Evolutionary conservation across 1,140 invertebrate genomes (phyloP).

Genomic region (Charaxes varanes): DNA sequence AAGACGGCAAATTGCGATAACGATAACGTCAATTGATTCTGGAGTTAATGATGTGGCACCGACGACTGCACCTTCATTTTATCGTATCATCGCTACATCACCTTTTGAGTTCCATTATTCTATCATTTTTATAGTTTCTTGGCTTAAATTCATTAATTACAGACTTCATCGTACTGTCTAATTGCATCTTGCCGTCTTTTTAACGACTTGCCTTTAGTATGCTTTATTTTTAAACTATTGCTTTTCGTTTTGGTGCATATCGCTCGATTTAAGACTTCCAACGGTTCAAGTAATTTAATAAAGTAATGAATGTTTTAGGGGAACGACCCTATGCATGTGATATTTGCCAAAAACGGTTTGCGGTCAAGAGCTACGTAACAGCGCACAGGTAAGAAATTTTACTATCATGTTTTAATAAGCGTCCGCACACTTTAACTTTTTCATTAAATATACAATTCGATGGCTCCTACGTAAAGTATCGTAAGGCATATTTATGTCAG

Average conservation of each 20-base stretch:
- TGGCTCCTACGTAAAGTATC: no score
- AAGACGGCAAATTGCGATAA: slow-evolving; percentile 70
- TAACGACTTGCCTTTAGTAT: slow-evolving; percentile 46
- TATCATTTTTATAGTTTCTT: slow-evolving; percentile 55
- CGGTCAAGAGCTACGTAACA: slow-evolving; percentile 85
- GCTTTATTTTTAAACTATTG: slow-evolving; percentile 27
- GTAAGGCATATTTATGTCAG: no score
- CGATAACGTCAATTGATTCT: slow-evolving; percentile 36
- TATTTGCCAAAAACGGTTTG: slow-evolving; percentile 84
- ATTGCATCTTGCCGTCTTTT: slow-evolving; percentile 72
- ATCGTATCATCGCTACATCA: slow-evolving; percentile 58
- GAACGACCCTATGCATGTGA: slow-evolving; percentile 84
- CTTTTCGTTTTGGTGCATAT: slow-evolving; percentile 7
- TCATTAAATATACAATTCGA: no score
- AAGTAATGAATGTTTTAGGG: slow-evolving; percentile 38
- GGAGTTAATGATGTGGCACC: slow-evolving; percentile 64
- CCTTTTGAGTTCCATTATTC: slow-evolving; percentile 42
- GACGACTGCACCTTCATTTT: slow-evolving; percentile 44
- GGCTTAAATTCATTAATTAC: slow-evolving; percentile 58
- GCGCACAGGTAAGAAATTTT: slow-evolving; percentile 79
- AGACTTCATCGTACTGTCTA: slow-evolving; percentile 50
- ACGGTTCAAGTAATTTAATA: slow-evolving; percentile 4
- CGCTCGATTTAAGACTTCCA: slow-evolving; percentile 4
- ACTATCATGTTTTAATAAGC: no score
- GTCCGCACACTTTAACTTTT: no score